Evolutionary conservation across 1,140 invertebrate genomes (phyloP).

Genomic region (Geopemphigus sp.): DNA sequence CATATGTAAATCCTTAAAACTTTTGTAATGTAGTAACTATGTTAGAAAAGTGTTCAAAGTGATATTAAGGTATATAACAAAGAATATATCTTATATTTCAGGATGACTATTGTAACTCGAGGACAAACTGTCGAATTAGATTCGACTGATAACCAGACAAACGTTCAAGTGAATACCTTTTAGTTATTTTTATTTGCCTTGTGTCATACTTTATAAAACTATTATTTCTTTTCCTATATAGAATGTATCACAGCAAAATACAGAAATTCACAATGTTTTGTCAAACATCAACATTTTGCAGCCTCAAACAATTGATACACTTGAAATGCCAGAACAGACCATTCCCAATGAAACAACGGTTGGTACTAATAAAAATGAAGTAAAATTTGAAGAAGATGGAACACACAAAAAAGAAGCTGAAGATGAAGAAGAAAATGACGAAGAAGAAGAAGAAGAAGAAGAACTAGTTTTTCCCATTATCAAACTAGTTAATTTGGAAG

Average conservation of each 20-base stretch:
- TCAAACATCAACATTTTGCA: constrained; percentile 31
- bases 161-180: constrained; percentile 8
- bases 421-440: no score
- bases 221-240: constrained; percentile 39
- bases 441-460: constrained; percentile 42
- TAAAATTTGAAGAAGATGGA: constrained; percentile 31
- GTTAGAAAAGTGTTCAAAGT: no score
- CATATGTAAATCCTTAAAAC: no score
- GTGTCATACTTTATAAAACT: neutral
- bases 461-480: constrained; percentile 72
- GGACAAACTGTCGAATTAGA: constrained; percentile 50
- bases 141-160: constrained; percentile 50
- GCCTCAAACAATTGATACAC: constrained; percentile 19
- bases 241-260: constrained; percentile 49
- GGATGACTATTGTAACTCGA: constrained; percentile 50
- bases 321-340: neutral
- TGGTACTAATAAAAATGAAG: neutral
- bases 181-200: neutral
- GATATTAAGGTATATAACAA: no score
- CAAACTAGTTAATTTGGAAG: constrained; percentile 83
- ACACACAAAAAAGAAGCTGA: constrained; percentile 29
- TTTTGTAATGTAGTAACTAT: no score
- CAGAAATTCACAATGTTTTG: constrained; percentile 31
- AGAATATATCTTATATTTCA: neutral
- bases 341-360: neutral